Evolutionary conservation across 2,888 invertebrate species (phyloP).

Genomic region (Schrankia costaestrigalis): DNA sequence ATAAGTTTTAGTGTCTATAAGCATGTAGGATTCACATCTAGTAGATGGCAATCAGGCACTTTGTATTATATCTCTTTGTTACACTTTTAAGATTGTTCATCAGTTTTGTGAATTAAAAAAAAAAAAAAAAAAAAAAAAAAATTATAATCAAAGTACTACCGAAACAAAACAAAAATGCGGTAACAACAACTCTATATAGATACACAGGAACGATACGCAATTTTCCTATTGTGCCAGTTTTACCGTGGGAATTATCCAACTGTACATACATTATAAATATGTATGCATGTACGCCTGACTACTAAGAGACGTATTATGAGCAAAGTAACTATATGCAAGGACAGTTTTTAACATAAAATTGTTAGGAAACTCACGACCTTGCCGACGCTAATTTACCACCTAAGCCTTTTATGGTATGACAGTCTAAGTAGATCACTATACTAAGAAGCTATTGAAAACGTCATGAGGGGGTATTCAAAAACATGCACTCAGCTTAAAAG

Average conservation of each 20-base stretch:
- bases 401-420: constrained; percentile 5
- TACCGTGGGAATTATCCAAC: constrained; percentile 52
- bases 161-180: background rate
- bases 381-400: constrained; percentile 6
- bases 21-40: too few species aligned
- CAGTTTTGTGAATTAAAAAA: too few species aligned
- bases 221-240: constrained; percentile 62
- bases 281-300: constrained; percentile 29
- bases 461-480: too few species aligned
- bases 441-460: too few species aligned
- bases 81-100: too few species aligned
- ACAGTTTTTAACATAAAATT: constrained; percentile 24
- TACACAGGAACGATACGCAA: constrained; percentile 40
- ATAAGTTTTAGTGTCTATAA: too few species aligned
- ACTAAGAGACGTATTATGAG: constrained; percentile 26
- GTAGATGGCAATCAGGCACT: too few species aligned
- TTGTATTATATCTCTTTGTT: too few species aligned
- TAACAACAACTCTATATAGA: constrained; percentile 32
- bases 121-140: too few species aligned
- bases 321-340: constrained; percentile 19
- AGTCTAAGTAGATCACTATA: too few species aligned
- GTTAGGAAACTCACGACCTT: constrained; percentile 20
- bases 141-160: too few species aligned
- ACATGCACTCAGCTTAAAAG: too few species aligned
- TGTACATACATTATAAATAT: constrained; percentile 30